Evolutionary conservation across 2,888 invertebrate species (phyloP), one percentile per base, ranked within the genome.

Genomic region (Nezara viridula): DNA sequence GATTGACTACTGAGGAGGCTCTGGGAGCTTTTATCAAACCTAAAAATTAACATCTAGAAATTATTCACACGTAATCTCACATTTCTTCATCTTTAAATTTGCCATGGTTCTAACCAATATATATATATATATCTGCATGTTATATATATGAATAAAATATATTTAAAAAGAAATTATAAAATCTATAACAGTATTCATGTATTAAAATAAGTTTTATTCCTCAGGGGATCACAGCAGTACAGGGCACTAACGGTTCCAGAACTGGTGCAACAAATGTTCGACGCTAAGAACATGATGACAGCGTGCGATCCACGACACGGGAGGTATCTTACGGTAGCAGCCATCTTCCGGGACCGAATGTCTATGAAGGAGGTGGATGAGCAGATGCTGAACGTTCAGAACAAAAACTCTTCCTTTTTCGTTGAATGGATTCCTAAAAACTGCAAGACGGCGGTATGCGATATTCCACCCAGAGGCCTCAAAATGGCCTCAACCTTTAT

Each of bases 201-300:
- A 55, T n/a, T 10, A n/a, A 66, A 66, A 66, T 0, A 32, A 32
- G 2, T 10, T 40, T 85, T 85, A n/a, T 21, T 77, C 21, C 44
- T 10, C 77, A 88, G 95, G 92, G 98, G 97, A 91, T 96, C 96
- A 92, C 98, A 98, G 93, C 97, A 97, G 92, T 98, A 98, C 94
- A 95, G 98, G 92, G 96, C 98, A 85, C 94, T 98, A 88, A 97
- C 98, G 86, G 98, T 98, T 1, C 98, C 98, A 21, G 98, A 98
- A 93, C 94, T 98, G 90, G 98, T 98, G 0, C 95, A 97, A 92
- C 97, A 97, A 93, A 97, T 97, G 97, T 98, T 98, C 93, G 98
- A 98, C 93, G 97, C 98, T 91, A 98, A 98, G 94, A 98, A 98
- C 94, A 98, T 98, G 98, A 98, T 98, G 98, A 98, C 98, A 86